Evolutionary conservation across 1,140 invertebrate species (phyloP).

Genomic region (Hestina assimilis): DNA sequence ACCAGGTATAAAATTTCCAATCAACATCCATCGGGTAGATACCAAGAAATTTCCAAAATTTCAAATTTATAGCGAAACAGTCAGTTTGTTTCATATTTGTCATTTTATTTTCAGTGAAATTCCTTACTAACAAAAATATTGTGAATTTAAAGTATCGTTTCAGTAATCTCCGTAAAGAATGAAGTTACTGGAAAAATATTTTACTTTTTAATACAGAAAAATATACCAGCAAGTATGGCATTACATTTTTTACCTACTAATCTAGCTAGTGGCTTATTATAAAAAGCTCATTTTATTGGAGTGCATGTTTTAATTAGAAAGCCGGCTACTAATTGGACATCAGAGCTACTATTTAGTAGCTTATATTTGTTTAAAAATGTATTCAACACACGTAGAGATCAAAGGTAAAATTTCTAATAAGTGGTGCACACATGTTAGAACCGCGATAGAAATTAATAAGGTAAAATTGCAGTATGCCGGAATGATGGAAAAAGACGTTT

Average conservation of each 20-base stretch:
- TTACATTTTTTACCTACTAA: neutral
- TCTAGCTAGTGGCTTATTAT: neutral
- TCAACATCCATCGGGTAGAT: slow-evolving; percentile 33
- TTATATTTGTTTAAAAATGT: slow-evolving; percentile 13
- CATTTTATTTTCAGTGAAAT: slow-evolving; percentile 3
- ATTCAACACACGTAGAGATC: slow-evolving; percentile 20
- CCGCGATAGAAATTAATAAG: slow-evolving; percentile 52
- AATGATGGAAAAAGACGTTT: slow-evolving; percentile 68
- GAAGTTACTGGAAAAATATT: neutral
- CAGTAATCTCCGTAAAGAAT: neutral
- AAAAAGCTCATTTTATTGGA: neutral
- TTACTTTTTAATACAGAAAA: neutral
- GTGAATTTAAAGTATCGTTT: neutral
- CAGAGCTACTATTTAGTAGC: neutral
- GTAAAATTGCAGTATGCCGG: slow-evolving; percentile 61
- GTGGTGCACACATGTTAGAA: slow-evolving; percentile 28
- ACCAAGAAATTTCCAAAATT: slow-evolving; percentile 46
- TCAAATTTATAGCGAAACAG: slow-evolving; percentile 46
- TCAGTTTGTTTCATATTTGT: slow-evolving; percentile 13
- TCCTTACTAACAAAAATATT: neutral
- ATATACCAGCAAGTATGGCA: neutral
- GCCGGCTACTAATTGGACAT: neutral
- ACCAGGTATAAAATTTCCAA: slow-evolving; percentile 34
- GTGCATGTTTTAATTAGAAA: slow-evolving; percentile 6
- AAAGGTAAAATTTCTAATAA: slow-evolving; percentile 36